Evolutionary conservation across 2,113 vertebrate genomes (phyloP).

Genomic region (human (Homo sapiens)): DNA sequence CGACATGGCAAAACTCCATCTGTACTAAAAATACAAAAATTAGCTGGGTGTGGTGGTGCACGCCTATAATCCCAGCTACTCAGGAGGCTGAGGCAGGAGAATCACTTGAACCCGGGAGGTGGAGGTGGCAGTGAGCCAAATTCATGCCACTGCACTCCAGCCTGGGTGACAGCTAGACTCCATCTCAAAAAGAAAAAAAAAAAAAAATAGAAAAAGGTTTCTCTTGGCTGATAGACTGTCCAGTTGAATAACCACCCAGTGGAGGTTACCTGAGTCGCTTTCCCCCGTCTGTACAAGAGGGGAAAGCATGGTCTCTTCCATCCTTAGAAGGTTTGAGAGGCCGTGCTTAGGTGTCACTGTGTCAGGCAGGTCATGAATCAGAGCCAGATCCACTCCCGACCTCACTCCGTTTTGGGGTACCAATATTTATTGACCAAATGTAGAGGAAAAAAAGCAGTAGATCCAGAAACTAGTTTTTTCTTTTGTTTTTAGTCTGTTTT

Average conservation of each 20-base stretch:
- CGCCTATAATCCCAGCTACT: no score
- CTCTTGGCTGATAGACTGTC: background rate
- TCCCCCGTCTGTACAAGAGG: background rate
- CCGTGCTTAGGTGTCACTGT: background rate
- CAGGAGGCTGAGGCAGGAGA: no score
- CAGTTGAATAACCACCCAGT: background rate
- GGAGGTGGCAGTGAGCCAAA: no score
- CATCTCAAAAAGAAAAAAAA: no score
- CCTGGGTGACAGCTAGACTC: no score
- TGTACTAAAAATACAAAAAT: no score
- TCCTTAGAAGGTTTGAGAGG: background rate
- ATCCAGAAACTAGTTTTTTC: background rate
- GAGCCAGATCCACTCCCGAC: background rate
- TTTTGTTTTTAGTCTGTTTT: no score
- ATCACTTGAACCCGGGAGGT: no score
- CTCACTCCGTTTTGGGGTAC: background rate
- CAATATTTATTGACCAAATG: background rate
- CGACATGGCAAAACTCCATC: no score
- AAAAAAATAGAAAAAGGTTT: background rate
- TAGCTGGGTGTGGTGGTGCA: no score
- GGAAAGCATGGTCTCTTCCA: background rate
- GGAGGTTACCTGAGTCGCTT: background rate
- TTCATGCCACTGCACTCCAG: no score
- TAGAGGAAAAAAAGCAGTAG: background rate
- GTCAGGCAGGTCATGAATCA: background rate